These are phyloP conservation scores for Bursaphelenchus mucronatus DNA, from an alignment of 1,140 invertebrate genomes.

Conservation along the genomic window DNA sequence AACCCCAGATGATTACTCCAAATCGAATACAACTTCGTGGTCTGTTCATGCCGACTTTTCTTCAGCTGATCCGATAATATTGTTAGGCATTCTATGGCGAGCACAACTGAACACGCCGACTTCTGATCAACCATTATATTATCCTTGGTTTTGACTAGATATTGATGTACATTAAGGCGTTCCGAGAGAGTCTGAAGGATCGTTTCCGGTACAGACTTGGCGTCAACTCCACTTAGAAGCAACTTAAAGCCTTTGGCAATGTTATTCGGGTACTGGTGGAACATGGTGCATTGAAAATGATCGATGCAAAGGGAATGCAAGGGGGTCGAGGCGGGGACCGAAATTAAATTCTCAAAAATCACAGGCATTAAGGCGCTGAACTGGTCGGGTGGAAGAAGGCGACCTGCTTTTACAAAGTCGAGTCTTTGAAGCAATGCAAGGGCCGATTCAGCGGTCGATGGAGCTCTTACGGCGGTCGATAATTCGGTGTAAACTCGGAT, in stretches of 20 bases:
- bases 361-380: slow-evolving; percentile 39
- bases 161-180: slow-evolving; percentile 23
- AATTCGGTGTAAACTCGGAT: slow-evolving; percentile 35
- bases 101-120: slow-evolving; percentile 18
- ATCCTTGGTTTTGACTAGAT: slow-evolving; percentile 14
- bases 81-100: slow-evolving; percentile 32
- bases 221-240: slow-evolving; percentile 33
- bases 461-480: slow-evolving; percentile 31
- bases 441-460: slow-evolving; percentile 23
- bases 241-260: slow-evolving; percentile 34
- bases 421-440: slow-evolving; percentile 31
- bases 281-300: slow-evolving; percentile 41
- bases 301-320: slow-evolving; percentile 21
- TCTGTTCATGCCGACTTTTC: slow-evolving; percentile 34
- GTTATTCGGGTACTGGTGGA: slow-evolving; percentile 41
- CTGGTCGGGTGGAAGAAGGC: slow-evolving; percentile 35
- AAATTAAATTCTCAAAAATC: slow-evolving; percentile 44
- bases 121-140: slow-evolving; percentile 8
- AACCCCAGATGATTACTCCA: slow-evolving; percentile 35
- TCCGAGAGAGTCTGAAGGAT: slow-evolving; percentile 27
- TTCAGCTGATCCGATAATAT: slow-evolving; percentile 29
- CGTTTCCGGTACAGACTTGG: slow-evolving; percentile 21
- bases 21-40: slow-evolving; percentile 32
- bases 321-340: slow-evolving; percentile 17
- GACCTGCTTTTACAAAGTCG: slow-evolving; percentile 37